These are phyloP conservation scores for Drosophila nasuta DNA, from an alignment of 1,140 invertebrate genomes.

Conservation along the genomic window DNA sequence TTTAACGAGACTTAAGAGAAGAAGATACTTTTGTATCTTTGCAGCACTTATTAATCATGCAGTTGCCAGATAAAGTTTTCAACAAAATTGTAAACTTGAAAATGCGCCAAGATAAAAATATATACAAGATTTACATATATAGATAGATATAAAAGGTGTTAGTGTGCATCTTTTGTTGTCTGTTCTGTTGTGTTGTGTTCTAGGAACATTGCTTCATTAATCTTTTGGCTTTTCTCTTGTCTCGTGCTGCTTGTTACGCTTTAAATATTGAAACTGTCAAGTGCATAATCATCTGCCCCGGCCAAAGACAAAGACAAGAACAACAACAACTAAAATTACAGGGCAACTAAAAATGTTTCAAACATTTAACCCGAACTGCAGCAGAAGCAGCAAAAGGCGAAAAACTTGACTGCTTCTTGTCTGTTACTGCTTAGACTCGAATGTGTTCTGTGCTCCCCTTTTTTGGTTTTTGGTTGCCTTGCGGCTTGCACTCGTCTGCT, in stretches of 20 bases:
- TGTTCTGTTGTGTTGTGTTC: conserved; percentile 19
- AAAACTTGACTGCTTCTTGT: conserved; percentile 35
- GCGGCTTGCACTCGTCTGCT: conserved; percentile 1
- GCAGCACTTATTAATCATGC: too few species aligned
- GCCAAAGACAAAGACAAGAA: neutral
- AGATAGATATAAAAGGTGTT: neutral
- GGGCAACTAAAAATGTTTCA: conserved; percentile 55
- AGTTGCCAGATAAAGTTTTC: too few species aligned
- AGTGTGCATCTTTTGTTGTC: conserved; percentile 21
- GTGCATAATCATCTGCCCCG: conserved; percentile 62
- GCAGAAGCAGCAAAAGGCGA: neutral
- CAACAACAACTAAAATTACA: conserved; percentile 60
- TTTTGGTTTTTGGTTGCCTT: conserved; percentile 1
- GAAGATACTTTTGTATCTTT: neutral
- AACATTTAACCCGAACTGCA: conserved; percentile 44
- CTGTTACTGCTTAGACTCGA: conserved; percentile 2
- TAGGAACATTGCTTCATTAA: conserved; percentile 55
- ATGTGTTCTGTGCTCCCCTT: neutral
- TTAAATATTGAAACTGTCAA: conserved; percentile 79
- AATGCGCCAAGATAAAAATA: neutral
- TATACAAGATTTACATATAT: neutral
- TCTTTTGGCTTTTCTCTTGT: conserved; percentile 45
- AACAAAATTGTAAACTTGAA: conserved; percentile 6
- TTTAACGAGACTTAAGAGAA: too few species aligned
- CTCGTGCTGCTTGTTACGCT: conserved; percentile 53